Base-by-base conservation (phyloP, 2,113 vertebrate genomes). In the Corythornis madagascariensis region DNA sequence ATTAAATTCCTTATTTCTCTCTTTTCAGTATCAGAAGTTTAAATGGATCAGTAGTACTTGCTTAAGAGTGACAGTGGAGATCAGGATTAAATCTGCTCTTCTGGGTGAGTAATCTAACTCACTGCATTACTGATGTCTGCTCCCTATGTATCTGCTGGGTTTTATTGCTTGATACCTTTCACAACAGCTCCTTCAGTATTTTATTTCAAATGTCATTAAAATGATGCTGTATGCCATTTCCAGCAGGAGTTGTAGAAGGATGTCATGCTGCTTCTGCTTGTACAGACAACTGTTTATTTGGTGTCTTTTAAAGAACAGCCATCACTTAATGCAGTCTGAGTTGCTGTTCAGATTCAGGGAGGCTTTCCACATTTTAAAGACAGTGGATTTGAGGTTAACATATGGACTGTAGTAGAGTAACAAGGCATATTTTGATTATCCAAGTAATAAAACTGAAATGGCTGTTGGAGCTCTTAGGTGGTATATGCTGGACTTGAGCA, bases 41-140 rank as follows among this genome's bases (percentile, higher is more conserved):
- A 74, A 74, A 90, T 96, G 94, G 86, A 79, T 94, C 72, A 79
- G 33, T 31, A 83, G 48, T 60, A 70, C 67, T 78, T 90, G 90
- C 79, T 93, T 24, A 80, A 83, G 79, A 90, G 76, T 75, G 70
- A 83, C 60, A 48, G 82, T 19, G 33, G 75, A 94, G 55, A 83
- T 92, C 77, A 79, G 31, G 26, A 7, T 73, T 88, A 84, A 88
- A 35, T 35, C 81, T 83, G 59, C 31, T 90, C 35, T 50, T 86
- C 71, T 94, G 84, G 52, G 96, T 97, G 75, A 97, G 95, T 97
- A 80, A 75, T 92, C 60, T 71, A 33, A 29, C 16, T 19, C 11
- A 61, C 5, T 24, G 45, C 61, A n/a, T 92, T 9, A 7, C 25
- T 78, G 31, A 19, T 73, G 28, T 73, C 66, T 83, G 1, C 66